Conservation (phyloP, 2,113 vertebrate species). For the Herpailurus yagouaroundi region DNA sequence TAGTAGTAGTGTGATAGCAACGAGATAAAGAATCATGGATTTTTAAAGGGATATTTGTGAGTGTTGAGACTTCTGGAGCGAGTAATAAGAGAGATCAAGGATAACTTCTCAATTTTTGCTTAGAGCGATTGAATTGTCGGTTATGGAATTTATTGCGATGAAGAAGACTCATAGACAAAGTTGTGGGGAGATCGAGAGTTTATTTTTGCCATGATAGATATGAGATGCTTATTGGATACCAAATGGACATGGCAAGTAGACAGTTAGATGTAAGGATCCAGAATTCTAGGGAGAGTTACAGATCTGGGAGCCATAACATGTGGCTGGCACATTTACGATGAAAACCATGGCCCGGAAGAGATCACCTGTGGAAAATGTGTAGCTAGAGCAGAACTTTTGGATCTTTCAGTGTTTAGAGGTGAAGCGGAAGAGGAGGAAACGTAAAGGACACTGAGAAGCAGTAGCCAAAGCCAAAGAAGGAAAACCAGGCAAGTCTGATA, state of each 20-base stretch:
- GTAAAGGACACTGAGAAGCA: not conserved
- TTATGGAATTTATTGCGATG: not conserved
- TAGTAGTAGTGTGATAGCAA: not conserved
- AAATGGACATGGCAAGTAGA: not conserved
- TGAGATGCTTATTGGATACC: not conserved
- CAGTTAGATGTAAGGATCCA: not conserved
- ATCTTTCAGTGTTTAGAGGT: not conserved
- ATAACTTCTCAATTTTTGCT: constrained; percentile 15
- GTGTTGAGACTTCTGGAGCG: not conserved
- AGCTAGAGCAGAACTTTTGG: not conserved
- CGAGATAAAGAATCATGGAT: not conserved
- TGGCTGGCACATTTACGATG: not conserved
- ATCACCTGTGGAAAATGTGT: not conserved
- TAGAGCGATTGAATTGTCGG: not conserved
- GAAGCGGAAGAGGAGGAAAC: not conserved
- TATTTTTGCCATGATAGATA: not conserved
- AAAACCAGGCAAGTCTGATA: not conserved
- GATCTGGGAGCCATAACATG: not conserved
- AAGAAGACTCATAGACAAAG: not conserved
- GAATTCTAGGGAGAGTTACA: not conserved
- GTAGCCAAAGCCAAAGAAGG: not conserved
- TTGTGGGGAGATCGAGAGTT: not conserved
- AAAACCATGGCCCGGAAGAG: not conserved
- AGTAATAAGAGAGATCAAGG: not conserved
- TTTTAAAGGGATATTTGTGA: not conserved